These are phyloP conservation scores for Acanthis flammea DNA, from an alignment of 2,797 vertebrate genomes.

Conservation along the genomic window DNA sequence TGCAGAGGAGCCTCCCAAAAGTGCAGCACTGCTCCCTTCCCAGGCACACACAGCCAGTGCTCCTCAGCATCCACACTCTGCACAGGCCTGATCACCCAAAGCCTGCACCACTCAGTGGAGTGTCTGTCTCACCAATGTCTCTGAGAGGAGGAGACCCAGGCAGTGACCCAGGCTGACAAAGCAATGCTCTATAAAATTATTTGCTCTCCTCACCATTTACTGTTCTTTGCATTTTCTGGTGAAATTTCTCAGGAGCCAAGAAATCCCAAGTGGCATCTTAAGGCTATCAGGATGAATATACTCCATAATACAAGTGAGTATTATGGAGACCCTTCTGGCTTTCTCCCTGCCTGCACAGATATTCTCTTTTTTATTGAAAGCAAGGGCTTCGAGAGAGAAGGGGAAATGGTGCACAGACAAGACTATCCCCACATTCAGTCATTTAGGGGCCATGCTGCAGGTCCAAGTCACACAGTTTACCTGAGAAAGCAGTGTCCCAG, in stretches of 20 bases:
- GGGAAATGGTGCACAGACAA: neutral
- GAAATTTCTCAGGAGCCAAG: neutral
- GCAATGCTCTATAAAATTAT: neutral
- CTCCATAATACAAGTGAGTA: neutral
- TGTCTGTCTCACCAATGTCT: neutral
- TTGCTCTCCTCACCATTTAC: neutral
- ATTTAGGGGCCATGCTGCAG: neutral
- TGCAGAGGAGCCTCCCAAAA: neutral
- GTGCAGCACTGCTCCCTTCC: neutral
- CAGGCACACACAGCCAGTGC: accelerated
- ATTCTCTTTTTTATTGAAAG: neutral
- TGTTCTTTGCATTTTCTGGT: neutral
- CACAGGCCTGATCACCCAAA: neutral
- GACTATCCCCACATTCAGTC: neutral
- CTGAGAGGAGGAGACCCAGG: neutral
- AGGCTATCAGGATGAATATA: neutral
- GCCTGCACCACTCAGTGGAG: neutral
- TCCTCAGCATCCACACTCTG: neutral
- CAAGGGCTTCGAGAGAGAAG: neutral
- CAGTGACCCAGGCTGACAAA: neutral
- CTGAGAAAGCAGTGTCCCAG: neutral
- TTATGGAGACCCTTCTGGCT: neutral
- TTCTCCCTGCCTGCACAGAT: neutral
- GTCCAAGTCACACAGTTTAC: neutral
- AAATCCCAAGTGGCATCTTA: neutral